Evolutionary conservation across 2,888 invertebrate genomes (phyloP).

Genomic region (Eristalis tenax): DNA sequence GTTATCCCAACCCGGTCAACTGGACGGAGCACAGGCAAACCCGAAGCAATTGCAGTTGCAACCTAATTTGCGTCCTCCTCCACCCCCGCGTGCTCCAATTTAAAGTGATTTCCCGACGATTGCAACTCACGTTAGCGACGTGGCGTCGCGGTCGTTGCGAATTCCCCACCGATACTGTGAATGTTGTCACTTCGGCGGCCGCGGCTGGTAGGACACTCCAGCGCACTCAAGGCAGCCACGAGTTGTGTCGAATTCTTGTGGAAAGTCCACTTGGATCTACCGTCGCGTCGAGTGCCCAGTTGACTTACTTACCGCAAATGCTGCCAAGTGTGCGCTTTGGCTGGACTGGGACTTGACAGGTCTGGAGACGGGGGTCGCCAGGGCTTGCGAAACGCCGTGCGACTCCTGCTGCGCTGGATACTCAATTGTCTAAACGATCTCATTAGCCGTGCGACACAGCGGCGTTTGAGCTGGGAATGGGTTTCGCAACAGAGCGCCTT

Average conservation of each 20-base stretch:
- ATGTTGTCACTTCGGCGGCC: constrained; percentile 41
- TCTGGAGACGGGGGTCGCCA: constrained; percentile 6
- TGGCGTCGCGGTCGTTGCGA: neutral
- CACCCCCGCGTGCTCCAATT: constrained; percentile 6
- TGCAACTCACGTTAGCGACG: neutral
- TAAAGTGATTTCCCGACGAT: constrained; percentile 37
- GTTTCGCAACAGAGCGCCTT: neutral
- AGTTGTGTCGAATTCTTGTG: constrained; percentile 53
- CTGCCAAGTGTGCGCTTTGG: constrained; percentile 30
- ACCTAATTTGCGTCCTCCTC: constrained; percentile 31
- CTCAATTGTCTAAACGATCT: constrained; percentile 48
- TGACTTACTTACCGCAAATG: constrained; percentile 49
- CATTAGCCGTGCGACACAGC: constrained; percentile 17
- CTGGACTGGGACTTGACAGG: constrained; percentile 32
- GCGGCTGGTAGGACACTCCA: no score
- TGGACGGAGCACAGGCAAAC: constrained; percentile 5
- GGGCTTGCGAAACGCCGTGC: no score
- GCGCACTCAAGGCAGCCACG: neutral
- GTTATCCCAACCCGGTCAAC: constrained; percentile 8
- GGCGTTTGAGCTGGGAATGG: neutral
- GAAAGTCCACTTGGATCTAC: constrained; percentile 8
- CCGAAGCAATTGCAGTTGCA: constrained; percentile 10
- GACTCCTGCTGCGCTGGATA: constrained; percentile 24
- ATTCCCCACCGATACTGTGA: constrained; percentile 11
- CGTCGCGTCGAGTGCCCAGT: constrained; percentile 10